A percentile compares a stretch with the other conserved stretches of the same genome.
Conservation (phyloP, 1,140 invertebrate species). For the Drosophila ohnishii region DNA sequence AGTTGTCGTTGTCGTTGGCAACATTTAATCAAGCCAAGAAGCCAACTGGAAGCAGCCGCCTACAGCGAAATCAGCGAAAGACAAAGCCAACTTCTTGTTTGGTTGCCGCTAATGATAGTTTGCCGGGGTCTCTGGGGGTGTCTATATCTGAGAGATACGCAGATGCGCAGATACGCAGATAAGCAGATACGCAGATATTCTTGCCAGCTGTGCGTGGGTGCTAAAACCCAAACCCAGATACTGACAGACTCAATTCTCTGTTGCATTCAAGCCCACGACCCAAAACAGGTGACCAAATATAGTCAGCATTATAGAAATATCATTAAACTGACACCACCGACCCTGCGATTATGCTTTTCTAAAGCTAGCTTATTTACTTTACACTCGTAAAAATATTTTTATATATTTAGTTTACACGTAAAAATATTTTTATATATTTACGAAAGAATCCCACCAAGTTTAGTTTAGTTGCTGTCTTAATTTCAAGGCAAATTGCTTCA, state of each 20-base stretch:
- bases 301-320: background rate
- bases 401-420: background rate
- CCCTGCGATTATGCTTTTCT: background rate
- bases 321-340: background rate
- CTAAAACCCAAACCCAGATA: background rate
- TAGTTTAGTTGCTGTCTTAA: too few species aligned
- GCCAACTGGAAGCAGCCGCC: slow-evolving; percentile 71
- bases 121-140: background rate
- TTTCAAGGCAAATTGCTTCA: too few species aligned
- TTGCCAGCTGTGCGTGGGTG: slow-evolving; percentile 15
- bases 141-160: slow-evolving; percentile 30
- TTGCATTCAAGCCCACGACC: background rate
- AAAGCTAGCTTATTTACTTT: background rate
- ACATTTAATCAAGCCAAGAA: slow-evolving; percentile 79
- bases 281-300: slow-evolving; percentile 20
- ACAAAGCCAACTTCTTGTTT: slow-evolving; percentile 65
- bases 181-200: slow-evolving; percentile 23
- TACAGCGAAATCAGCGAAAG: slow-evolving; percentile 34
- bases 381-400: too few species aligned
- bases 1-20: slow-evolving; percentile 66
- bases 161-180: slow-evolving; percentile 12
- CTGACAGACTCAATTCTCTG: background rate
- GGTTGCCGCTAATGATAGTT: slow-evolving; percentile 67
- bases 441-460: too few species aligned
- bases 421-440: too few species aligned